These are phyloP conservation scores for Semaprochilodus insignis DNA, from an alignment of 2,797 vertebrate genomes.

Conservation along the genomic window DNA sequence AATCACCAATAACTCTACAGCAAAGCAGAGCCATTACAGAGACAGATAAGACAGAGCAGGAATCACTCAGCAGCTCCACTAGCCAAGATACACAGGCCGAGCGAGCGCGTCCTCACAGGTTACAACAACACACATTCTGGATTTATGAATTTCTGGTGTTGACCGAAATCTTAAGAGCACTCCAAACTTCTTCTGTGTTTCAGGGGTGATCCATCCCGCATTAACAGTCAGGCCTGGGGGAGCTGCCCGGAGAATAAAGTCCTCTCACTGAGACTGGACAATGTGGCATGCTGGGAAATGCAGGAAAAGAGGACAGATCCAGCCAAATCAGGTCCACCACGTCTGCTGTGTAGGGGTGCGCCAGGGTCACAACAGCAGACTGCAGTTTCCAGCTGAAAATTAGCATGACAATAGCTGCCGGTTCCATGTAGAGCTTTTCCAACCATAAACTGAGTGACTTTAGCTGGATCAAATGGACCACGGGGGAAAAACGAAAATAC, in stretches of 20 bases:
- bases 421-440: background rate
- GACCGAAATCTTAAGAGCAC: background rate
- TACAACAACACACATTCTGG: background rate
- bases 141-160: background rate
- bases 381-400: background rate
- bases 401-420: background rate
- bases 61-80: background rate
- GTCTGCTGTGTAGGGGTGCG: background rate
- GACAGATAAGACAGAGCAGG: constrained; percentile 3
- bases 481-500: background rate
- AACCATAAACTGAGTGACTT: background rate
- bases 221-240: background rate
- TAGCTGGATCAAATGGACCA: background rate
- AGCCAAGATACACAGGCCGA: background rate
- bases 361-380: background rate
- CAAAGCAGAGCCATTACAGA: constrained; percentile 6
- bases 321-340: background rate
- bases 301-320: background rate
- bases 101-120: background rate
- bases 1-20: background rate
- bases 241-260: background rate
- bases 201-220: background rate
- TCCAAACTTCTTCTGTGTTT: background rate
- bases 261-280: background rate
- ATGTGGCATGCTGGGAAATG: background rate